Conservation (phyloP, 2,113 vertebrate genomes). For the Rhabdornis inornatus region DNA sequence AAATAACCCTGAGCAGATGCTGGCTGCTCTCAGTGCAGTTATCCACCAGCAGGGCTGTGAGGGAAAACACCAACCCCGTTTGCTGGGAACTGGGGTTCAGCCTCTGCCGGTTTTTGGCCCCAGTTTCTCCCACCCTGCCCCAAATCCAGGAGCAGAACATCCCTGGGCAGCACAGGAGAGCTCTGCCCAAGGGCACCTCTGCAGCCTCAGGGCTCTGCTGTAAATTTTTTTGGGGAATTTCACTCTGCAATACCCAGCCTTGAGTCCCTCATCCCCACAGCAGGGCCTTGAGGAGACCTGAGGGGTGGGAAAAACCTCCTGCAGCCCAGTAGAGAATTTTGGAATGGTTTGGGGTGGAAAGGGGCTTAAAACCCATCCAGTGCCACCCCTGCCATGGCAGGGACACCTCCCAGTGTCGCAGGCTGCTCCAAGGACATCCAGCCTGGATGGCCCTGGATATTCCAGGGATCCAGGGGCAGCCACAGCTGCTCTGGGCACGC, state of each 20-base stretch:
- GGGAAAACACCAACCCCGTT: background rate
- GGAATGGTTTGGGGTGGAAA: background rate
- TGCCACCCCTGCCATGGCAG: background rate
- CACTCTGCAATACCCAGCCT: fast-evolving
- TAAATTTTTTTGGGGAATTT: background rate
- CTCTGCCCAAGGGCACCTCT: background rate
- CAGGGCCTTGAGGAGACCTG: background rate
- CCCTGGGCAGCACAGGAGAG: background rate
- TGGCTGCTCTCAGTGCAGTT: background rate
- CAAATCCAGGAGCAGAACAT: background rate
- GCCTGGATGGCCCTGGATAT: background rate
- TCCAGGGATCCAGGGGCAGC: background rate
- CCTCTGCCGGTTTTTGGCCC: background rate
- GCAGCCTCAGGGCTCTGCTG: background rate
- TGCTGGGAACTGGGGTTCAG: background rate
- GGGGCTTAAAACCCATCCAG: background rate
- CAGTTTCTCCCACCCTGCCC: background rate
- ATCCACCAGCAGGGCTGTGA: background rate
- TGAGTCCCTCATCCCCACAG: background rate
- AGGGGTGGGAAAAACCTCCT: background rate
- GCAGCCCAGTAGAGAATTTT: background rate
- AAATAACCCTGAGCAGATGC: constrained; percentile 23
- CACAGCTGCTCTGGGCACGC: background rate
- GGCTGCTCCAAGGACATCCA: background rate
- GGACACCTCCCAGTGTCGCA: background rate